A percentile compares a stretch with the other conserved stretches of the same genome.
These are phyloP conservation scores for Parapsyche elsis DNA, from an alignment of 1,140 invertebrate species.

Conservation along the genomic window DNA sequence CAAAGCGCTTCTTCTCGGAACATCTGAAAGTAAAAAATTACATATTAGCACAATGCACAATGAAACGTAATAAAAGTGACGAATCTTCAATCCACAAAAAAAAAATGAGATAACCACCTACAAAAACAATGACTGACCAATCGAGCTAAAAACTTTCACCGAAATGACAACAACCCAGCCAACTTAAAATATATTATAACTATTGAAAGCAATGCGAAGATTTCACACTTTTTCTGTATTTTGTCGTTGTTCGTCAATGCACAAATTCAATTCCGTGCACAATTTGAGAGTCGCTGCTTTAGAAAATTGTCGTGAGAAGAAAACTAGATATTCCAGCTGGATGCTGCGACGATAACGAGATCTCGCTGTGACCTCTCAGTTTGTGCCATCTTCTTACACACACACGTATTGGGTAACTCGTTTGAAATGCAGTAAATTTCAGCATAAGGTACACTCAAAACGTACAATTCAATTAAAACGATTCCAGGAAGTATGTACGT, in stretches of 20 bases:
- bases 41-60: neutral
- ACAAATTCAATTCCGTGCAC: no score
- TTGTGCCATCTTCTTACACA: constrained; percentile 31
- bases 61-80: no score
- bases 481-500: no score
- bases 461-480: neutral
- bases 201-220: no score
- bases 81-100: no score
- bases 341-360: constrained; percentile 24
- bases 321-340: constrained; percentile 37
- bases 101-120: neutral
- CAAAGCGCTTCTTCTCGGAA: constrained; percentile 1
- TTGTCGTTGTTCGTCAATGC: no score
- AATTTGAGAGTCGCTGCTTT: neutral
- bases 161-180: no score
- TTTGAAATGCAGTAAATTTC: neutral
- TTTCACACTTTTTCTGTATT: no score
- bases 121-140: no score
- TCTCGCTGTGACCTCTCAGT: constrained; percentile 16
- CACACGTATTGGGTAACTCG: neutral
- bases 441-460: neutral
- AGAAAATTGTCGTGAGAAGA: constrained; percentile 13
- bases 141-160: no score
- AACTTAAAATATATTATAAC: no score
- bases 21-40: constrained; percentile 7